These are phyloP conservation scores for Eidolon dupreanum DNA, from an alignment of 2,797 vertebrate genomes.

Conservation along the genomic window DNA sequence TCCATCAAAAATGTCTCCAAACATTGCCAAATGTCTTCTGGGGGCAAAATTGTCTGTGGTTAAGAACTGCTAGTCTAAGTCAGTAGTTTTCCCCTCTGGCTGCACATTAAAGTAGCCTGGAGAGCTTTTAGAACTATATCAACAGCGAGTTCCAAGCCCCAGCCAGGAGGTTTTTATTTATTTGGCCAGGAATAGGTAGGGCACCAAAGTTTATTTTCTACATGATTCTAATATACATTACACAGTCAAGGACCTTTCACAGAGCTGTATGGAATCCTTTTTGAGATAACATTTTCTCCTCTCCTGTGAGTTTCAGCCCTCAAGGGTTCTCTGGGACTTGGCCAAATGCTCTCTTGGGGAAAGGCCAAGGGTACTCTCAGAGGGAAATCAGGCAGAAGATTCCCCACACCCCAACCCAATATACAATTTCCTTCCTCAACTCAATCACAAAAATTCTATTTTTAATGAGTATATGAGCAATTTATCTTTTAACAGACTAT, in stretches of 20 bases:
- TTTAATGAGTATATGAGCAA: constrained; percentile 81
- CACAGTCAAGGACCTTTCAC: not conserved
- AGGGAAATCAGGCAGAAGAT: not conserved
- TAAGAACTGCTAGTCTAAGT: not conserved
- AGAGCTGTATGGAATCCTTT: not conserved
- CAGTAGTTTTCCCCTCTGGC: not conserved
- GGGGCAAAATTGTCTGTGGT: not conserved
- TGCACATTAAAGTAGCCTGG: not conserved
- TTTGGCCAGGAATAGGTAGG: not conserved
- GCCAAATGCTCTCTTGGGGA: not conserved
- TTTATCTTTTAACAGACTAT: constrained; percentile 81
- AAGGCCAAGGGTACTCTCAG: not conserved
- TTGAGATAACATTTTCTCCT: not conserved
- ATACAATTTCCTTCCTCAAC: constrained; percentile 69
- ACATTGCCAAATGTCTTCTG: not conserved
- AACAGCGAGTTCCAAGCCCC: not conserved
- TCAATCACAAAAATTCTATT: constrained; percentile 77
- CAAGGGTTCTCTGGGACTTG: not conserved
- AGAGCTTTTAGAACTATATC: not conserved
- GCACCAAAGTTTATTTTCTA: not conserved
- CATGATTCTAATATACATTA: not conserved
- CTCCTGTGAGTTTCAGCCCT: not conserved
- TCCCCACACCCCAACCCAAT: not conserved
- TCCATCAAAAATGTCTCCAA: not conserved
- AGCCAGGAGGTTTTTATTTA: not conserved